A percentile compares a stretch with the other conserved stretches of the same genome.
Evolutionary conservation across 2,888 invertebrate genomes (phyloP).

Genomic region (Pyrrhosoma nymphula): DNA sequence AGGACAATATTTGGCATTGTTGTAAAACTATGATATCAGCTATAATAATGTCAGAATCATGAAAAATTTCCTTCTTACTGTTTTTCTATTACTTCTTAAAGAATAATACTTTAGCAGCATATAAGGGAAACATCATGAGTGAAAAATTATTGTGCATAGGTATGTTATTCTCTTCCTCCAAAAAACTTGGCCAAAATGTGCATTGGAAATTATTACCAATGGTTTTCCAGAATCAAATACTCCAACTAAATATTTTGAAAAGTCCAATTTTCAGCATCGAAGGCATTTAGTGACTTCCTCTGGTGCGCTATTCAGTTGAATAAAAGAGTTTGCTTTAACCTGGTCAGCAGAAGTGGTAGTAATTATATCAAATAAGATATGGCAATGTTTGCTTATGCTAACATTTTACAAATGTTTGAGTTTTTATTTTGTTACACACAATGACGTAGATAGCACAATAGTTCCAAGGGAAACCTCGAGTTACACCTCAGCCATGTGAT

Average conservation of each 20-base stretch:
- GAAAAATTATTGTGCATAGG: neutral
- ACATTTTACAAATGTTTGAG: neutral
- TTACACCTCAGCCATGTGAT: neutral
- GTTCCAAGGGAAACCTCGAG: slow-evolving; percentile 30
- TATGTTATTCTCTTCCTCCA: neutral
- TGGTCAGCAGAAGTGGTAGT: neutral
- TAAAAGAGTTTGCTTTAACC: neutral
- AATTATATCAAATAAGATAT: neutral
- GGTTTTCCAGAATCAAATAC: neutral
- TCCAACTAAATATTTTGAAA: neutral
- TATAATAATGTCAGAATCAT: neutral
- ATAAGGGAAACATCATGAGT: neutral
- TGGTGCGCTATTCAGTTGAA: neutral
- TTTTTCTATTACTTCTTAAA: neutral
- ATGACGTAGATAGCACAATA: slow-evolving; percentile 22
- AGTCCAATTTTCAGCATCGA: neutral
- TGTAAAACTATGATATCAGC: neutral
- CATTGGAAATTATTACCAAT: neutral
- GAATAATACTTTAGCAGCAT: neutral
- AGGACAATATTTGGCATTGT: neutral
- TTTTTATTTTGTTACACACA: neutral
- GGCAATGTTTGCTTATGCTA: neutral
- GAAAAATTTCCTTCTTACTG: neutral
- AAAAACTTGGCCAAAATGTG: neutral
- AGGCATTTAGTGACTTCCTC: neutral